Evolutionary conservation across 2,888 invertebrate genomes (phyloP), one percentile per base, ranked within the genome.

Genomic region (Abrostola triplasia): DNA sequence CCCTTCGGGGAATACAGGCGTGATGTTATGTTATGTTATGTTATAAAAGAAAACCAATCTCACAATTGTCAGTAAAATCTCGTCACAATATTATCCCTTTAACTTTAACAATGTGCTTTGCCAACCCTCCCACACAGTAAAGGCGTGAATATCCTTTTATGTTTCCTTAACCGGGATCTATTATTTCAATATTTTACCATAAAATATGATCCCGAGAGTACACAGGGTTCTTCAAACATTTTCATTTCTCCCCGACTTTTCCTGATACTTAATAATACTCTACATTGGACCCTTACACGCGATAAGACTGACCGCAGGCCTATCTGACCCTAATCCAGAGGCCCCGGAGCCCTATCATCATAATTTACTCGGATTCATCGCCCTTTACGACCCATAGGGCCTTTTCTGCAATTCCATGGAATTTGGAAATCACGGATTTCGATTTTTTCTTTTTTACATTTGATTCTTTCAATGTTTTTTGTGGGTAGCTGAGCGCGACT

Each of bases 281-380:
- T 64, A 51, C 50, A 38, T 44, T 9, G 48, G 49, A 52, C 65
- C 65, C 41, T 64, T 52, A 70, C 13, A 37, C 36, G 51, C 53
- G 77, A 77, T 79, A 77, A 57, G 59, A 56, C 50, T 74, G 69
- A 74, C 77, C 78, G 59, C 60, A 48, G 54, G 50, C 57, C 67
- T 67, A 79, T 79, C 63, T 42, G 65, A 13, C 65, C 67, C 55
- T 69, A 71, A 70, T 69, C 69, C 77, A 40, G 41, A 47, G 51
- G 52, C 50, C 57, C 44, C 12, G 54, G 48, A 57, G 49, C 53
- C 54, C 56, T 76, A 74, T 74, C 71, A 76, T 64, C 67, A 71
- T 79, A 79, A 79, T 69, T 76, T 73, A 71, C 59, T 49, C 48
- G 63, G 66, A 70, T 67, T 64, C 70, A 63, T 73, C 49, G 77